Base-by-base conservation (phyloP, 2,888 invertebrate species). In the Pyrrhia umbra region DNA sequence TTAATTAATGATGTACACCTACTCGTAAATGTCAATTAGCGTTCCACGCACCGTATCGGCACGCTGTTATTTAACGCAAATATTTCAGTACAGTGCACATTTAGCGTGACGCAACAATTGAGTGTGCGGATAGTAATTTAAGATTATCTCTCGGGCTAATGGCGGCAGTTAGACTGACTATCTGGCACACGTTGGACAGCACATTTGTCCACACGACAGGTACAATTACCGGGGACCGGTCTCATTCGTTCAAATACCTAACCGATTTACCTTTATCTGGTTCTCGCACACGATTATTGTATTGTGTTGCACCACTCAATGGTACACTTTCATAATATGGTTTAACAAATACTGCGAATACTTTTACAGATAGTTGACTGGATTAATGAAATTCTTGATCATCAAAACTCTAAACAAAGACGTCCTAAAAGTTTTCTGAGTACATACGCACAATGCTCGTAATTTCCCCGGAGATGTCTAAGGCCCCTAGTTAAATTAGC, bases 201-300 rank as follows among this genome's bases (percentile, higher is more conserved):
- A 85, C 90, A 94, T 94, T 94, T 92, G 90, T 94, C 88, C 88
- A 77, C 83, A 77, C 85, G 93, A 93, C 94, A 92, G 92, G 87
- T 86, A 88, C 94, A 92, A 93, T 94, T 94, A 94, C 92, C 77
- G 86, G 85, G 86, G 88, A 90, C 87, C 85, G 83, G 87, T 78
- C 85, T 84, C 89, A 88, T 90, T 89, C 87, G 86, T 89, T 86
- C 83, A 85, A 86, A 88, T 86, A 88, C 88, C 87, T 86, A 80
- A 83, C 84, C 87, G 82, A 89, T 89, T 88, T 88, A 88, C 85
- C 84, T 89, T 80, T 79, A 85, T 81, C 69, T 68, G 63, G 63
- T 56, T 43, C 45, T 66, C 56, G 60, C 68, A 74, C 61, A 67
- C 76, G 63, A 74, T 81, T 80, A 84, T 82, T 80, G 80, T 84